Conservation (phyloP, 2,888 invertebrate species). For the Piscicola geometra region DNA sequence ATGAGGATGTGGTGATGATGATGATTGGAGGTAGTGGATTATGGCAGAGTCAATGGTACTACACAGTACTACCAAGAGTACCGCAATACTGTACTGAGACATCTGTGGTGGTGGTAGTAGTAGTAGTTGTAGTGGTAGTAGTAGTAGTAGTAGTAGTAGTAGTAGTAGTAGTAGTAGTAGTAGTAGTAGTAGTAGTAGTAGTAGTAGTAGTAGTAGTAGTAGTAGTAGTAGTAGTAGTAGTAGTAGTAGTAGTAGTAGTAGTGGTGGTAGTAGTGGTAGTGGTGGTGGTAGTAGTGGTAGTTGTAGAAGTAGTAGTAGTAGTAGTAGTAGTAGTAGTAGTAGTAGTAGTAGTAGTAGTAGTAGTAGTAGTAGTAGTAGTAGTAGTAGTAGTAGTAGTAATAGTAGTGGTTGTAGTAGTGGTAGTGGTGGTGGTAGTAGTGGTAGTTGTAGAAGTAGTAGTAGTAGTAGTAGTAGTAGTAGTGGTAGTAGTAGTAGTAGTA, state of each 20-base stretch:
- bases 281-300: background rate
- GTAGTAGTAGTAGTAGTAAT: background rate
- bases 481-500: conserved; percentile 21
- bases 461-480: background rate
- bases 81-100: too few relatives aligned
- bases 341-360: conserved; percentile 18
- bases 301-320: background rate
- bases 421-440: background rate
- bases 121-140: too few relatives aligned
- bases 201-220: conserved; percentile 9
- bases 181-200: conserved; percentile 9
- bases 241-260: too few relatives aligned
- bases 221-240: conserved; percentile 9
- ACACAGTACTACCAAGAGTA: too few relatives aligned
- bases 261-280: background rate
- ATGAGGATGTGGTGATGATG: too few relatives aligned
- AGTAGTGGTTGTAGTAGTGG: too few relatives aligned
- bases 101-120: too few relatives aligned
- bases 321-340: conserved; percentile 9
- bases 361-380: conserved; percentile 26
- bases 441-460: background rate
- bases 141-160: conserved; percentile 9
- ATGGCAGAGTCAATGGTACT: too few relatives aligned
- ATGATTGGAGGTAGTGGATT: too few relatives aligned
- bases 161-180: conserved; percentile 9